These are phyloP conservation scores for Oryctolagus cuniculus DNA, from an alignment of 2,113 vertebrate genomes.

Conservation along the genomic window DNA sequence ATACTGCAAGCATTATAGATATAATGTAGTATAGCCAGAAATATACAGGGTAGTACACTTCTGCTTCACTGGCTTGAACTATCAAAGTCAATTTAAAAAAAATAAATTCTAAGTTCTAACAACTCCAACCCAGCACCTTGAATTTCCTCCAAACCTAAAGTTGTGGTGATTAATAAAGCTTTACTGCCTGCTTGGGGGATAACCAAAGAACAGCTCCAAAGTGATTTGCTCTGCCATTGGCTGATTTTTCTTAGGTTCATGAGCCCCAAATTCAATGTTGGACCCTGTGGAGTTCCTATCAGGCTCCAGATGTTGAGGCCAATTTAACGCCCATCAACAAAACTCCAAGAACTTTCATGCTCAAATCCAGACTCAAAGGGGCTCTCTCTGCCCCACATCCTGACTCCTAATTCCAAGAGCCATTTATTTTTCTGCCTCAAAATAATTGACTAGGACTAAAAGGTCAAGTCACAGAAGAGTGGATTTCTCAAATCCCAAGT, in stretches of 20 bases:
- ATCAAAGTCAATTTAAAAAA: background rate
- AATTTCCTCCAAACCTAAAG: background rate
- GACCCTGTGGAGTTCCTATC: conserved; percentile 41
- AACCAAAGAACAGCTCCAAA: conserved; percentile 37
- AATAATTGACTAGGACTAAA: conserved; percentile 21
- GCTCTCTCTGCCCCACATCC: background rate
- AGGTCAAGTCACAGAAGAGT: conserved; percentile 12
- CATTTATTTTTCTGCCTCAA: conserved; percentile 66
- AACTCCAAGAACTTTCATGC: conserved; percentile 40
- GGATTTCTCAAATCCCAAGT: conserved; percentile 30
- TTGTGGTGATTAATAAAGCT: conserved; percentile 39
- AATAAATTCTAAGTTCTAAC: conserved; percentile 21
- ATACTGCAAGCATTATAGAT: background rate
- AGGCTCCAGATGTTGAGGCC: conserved; percentile 26
- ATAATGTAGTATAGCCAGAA: background rate
- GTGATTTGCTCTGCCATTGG: conserved; percentile 21
- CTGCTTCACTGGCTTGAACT: background rate
- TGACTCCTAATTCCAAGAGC: background rate
- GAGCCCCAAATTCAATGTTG: conserved; percentile 20
- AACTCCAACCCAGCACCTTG: background rate
- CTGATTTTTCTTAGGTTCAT: conserved; percentile 47
- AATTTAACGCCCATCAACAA: conserved; percentile 49
- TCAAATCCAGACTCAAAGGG: conserved; percentile 41
- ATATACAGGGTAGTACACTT: background rate
- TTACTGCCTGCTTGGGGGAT: conserved; percentile 28